Evolutionary conservation across 2,113 vertebrate species (phyloP).

Genomic region (Ceuthmochares aereus): DNA sequence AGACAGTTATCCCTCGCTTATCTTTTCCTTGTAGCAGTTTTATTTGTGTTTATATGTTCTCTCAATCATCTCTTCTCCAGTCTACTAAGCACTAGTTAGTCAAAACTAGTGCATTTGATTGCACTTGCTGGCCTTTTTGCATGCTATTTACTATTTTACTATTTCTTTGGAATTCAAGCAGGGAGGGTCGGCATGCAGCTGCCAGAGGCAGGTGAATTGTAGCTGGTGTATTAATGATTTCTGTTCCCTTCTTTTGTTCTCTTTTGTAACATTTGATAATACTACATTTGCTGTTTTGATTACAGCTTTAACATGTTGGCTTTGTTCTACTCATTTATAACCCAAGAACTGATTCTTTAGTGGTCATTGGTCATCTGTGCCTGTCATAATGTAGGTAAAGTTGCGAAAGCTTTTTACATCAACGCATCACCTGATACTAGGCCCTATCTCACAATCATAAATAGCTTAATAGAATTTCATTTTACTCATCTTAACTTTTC

Average conservation of each 20-base stretch:
- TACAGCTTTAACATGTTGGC: neutral
- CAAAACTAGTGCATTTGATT: neutral
- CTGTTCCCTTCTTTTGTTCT: neutral
- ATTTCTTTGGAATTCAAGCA: neutral
- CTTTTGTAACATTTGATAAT: neutral
- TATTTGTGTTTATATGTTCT: neutral
- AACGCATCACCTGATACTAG: neutral
- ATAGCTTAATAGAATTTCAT: neutral
- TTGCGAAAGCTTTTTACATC: neutral
- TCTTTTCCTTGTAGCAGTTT: neutral
- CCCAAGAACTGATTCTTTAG: neutral
- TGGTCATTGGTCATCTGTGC: neutral
- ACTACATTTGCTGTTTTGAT: neutral
- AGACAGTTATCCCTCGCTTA: neutral
- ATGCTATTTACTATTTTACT: neutral
- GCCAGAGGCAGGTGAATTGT: neutral
- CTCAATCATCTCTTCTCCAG: neutral
- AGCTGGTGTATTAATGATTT: neutral
- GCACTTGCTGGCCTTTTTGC: neutral
- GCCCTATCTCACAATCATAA: neutral
- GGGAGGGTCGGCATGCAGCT: neutral
- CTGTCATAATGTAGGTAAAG: neutral
- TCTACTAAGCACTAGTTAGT: neutral
- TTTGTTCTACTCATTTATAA: neutral
- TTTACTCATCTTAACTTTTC: neutral